These are phyloP conservation scores for Caenorhabditis angaria DNA, from an alignment of 2,888 invertebrate species.

Conservation along the genomic window DNA sequence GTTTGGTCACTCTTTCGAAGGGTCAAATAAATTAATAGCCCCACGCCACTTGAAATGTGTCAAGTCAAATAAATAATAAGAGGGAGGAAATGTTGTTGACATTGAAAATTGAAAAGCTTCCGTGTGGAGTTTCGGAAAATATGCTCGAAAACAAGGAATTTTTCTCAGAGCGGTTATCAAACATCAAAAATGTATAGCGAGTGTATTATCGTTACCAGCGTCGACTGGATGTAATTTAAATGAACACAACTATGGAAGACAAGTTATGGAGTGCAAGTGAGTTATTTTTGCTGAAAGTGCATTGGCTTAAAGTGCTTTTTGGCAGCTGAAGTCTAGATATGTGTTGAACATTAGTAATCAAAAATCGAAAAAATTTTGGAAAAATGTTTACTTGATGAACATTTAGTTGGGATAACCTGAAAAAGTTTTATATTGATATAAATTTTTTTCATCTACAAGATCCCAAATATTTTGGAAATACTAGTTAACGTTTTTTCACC, in stretches of 20 bases:
- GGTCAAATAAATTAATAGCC: slow-evolving; percentile 9
- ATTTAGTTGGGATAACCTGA: too few species aligned
- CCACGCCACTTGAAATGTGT: slow-evolving; percentile 46
- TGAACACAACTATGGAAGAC: slow-evolving; percentile 37
- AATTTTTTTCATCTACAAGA: too few species aligned
- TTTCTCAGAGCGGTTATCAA: slow-evolving; percentile 54
- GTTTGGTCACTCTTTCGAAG: background rate
- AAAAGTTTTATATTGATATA: too few species aligned
- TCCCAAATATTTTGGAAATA: too few species aligned
- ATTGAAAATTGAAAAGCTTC: slow-evolving; percentile 38
- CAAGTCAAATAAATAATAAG: slow-evolving; percentile 39
- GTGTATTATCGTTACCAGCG: slow-evolving; percentile 53
- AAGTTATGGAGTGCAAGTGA: slow-evolving; percentile 60
- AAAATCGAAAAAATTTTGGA: too few species aligned
- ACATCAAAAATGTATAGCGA: slow-evolving; percentile 64
- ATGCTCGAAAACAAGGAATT: slow-evolving; percentile 1
- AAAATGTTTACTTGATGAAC: too few species aligned
- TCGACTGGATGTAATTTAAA: slow-evolving; percentile 50
- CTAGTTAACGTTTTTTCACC: too few species aligned
- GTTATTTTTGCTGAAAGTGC: background rate
- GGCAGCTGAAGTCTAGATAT: too few species aligned
- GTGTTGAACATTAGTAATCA: too few species aligned
- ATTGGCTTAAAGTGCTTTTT: too few species aligned
- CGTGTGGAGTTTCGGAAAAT: too few species aligned
- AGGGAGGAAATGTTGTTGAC: slow-evolving; percentile 20